A percentile compares a stretch with the other conserved stretches of the same genome.
Evolutionary conservation across 2,888 invertebrate genomes (phyloP).

Genomic region (Callimorpha dominula): DNA sequence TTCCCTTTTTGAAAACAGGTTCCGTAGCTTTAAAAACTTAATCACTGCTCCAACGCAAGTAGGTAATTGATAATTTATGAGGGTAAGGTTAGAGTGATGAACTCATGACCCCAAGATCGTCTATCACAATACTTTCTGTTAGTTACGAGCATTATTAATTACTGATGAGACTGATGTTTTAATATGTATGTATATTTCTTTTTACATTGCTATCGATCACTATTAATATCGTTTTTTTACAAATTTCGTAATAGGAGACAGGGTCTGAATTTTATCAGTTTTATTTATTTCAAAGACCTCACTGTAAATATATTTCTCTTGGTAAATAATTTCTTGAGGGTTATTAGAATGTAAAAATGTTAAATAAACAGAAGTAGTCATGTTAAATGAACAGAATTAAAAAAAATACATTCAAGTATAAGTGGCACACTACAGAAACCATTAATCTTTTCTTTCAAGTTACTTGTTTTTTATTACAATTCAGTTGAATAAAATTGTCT

Average conservation of each 20-base stretch:
- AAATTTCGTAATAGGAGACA: not conserved
- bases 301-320: not conserved
- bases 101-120: conserved; percentile 8
- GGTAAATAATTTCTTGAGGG: not conserved
- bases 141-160: conserved; percentile 2
- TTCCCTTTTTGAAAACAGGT: not conserved
- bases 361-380: too few relatives aligned
- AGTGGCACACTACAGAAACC: too few relatives aligned
- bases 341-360: not conserved
- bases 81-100: not conserved
- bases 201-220: not conserved
- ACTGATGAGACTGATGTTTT: not conserved
- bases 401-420: too few relatives aligned
- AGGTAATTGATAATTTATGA: conserved; percentile 10
- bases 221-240: not conserved
- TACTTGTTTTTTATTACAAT: too few relatives aligned
- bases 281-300: too few relatives aligned
- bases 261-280: not conserved
- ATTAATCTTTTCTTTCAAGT: too few relatives aligned
- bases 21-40: not conserved
- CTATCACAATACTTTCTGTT: conserved; percentile 9
- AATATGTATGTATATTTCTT: not conserved
- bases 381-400: too few relatives aligned
- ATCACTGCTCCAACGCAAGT: not conserved
- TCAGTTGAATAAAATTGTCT: too few relatives aligned